phyloP scores from a whole-genome alignment of 2,797 vertebrate species.

The Dendrocincla tyrannina region DNA sequence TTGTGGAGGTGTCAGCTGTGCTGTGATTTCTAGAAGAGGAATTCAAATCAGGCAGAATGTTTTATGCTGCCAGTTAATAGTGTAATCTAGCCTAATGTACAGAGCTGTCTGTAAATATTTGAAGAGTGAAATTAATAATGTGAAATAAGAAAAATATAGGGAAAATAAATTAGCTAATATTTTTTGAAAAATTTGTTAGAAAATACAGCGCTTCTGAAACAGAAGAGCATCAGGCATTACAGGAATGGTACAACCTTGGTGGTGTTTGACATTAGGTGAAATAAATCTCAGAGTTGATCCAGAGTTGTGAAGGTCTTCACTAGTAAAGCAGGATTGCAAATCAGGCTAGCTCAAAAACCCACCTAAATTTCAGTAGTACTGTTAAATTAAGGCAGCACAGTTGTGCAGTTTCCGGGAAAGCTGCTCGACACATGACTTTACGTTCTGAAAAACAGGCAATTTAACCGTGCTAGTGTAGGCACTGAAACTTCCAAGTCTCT shows the following conservation, averaged over 20 bases:
- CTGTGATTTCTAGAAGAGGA: background rate
- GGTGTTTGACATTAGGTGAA: background rate
- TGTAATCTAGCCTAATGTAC: background rate
- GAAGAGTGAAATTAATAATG: background rate
- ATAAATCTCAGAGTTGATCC: background rate
- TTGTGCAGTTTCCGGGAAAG: background rate
- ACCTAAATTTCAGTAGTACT: background rate
- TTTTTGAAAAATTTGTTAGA: background rate
- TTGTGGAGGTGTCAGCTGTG: background rate
- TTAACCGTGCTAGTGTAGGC: background rate
- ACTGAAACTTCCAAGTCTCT: background rate
- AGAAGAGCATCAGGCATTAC: background rate
- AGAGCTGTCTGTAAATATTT: background rate
- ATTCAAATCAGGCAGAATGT: background rate
- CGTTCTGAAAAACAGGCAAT: background rate
- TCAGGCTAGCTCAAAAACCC: background rate
- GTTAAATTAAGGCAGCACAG: background rate
- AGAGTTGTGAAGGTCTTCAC: background rate
- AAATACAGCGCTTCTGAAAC: background rate
- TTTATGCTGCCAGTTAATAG: background rate
- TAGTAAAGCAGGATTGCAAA: background rate
- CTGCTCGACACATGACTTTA: background rate
- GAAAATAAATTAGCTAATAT: background rate
- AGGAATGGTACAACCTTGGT: rapidly evolving
- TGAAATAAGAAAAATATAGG: background rate